Evolutionary conservation across 2,888 invertebrate genomes (phyloP).

Genomic region (Zaprionus lineosus): DNA sequence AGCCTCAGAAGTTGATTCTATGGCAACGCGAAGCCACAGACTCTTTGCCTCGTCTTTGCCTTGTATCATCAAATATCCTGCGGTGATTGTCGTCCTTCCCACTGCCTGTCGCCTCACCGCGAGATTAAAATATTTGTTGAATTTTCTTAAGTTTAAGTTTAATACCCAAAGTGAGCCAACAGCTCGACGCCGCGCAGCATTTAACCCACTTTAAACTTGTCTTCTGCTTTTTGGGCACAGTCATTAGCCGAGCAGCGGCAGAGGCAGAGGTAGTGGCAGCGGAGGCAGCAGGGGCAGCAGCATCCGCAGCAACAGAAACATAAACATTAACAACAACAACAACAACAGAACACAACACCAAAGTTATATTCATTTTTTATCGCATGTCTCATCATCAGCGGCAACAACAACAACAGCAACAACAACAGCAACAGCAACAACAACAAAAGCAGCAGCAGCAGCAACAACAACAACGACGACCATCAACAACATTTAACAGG

Average conservation of each 20-base stretch:
- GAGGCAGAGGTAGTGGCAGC: too few relatives aligned
- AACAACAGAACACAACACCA: conserved; percentile 23
- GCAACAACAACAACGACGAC: conserved; percentile 15
- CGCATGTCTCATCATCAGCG: conserved; percentile 63
- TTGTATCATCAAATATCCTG: too few relatives aligned
- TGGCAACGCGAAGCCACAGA: too few relatives aligned
- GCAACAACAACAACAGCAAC: conserved; percentile 22
- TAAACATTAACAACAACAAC: conserved; percentile 28
- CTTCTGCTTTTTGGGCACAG: conserved; percentile 67
- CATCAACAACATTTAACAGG: conserved; percentile 77
- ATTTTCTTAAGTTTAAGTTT: conserved; percentile 32
- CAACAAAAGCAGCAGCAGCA: too few relatives aligned
- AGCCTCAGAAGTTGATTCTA: too few relatives aligned
- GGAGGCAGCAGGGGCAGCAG: too few relatives aligned
- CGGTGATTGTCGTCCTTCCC: too few relatives aligned
- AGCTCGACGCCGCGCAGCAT: conserved; percentile 40
- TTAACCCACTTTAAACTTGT: conserved; percentile 75
- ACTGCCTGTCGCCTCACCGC: too few relatives aligned
- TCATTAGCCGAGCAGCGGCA: conserved; percentile 61
- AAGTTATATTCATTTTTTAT: conserved; percentile 55
- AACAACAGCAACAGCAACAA: too few relatives aligned
- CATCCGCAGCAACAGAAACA: too few relatives aligned
- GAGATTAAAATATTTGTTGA: not conserved
- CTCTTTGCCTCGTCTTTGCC: too few relatives aligned
- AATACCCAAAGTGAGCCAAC: conserved; percentile 19